phyloP scores from a whole-genome alignment of 2,888 invertebrate genomes.

The Acanthosepion pharaonis region DNA sequence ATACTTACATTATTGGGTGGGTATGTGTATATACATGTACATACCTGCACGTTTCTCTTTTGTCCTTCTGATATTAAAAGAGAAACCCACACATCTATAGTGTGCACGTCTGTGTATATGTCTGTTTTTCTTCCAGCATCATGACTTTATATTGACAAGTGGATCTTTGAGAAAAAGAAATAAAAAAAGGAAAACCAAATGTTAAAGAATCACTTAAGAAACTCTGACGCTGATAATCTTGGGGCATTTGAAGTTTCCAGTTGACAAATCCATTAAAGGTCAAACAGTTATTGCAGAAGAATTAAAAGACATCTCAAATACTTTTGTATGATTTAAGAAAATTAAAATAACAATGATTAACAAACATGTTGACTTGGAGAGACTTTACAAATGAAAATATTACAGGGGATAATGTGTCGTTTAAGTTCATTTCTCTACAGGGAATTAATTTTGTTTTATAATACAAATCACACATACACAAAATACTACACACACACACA shows the following conservation, averaged over 20 bases:
- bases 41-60: no score
- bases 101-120: background rate
- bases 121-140: background rate
- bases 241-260: background rate
- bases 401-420: background rate
- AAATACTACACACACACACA: no score
- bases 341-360: background rate
- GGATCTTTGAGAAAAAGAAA: background rate
- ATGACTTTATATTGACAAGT: background rate
- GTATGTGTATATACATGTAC: no score
- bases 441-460: background rate
- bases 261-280: background rate
- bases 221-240: background rate
- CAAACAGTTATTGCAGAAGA: background rate
- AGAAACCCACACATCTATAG: no score
- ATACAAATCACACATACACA: no score
- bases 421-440: background rate
- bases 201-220: background rate
- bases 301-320: background rate
- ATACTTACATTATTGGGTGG: no score
- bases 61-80: no score
- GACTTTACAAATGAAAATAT: background rate
- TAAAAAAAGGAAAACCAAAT: background rate
- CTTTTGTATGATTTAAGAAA: slow-evolving; percentile 12
- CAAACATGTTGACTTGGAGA: background rate